Base-by-base conservation (phyloP, 2,797 vertebrate species). In the Psittacula echo region DNA sequence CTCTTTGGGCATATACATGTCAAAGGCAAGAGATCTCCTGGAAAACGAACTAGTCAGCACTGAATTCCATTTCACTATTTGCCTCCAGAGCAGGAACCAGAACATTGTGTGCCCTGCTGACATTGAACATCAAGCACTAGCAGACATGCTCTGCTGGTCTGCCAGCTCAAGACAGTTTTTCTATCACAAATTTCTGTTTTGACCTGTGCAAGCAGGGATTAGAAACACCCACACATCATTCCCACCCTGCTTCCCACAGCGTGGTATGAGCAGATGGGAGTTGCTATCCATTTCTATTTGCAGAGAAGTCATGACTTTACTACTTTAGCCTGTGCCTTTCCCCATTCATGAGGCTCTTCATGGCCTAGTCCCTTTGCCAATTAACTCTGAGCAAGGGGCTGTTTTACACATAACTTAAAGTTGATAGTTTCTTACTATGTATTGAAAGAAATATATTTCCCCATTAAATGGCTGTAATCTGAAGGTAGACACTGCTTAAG, bases 261-360 rank as follows among this genome's bases (percentile, higher is more conserved):
- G 1, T 19, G 7, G n/a, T 66, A 70, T 0, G 2, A 56, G 19
- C 32, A 66, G 32, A 67, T 1, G 2, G 41, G 32, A 66, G 15
- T 5, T 61, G 32, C 24, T 67, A 48, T 0, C 2, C 20, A 11
- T 67, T 87, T 84, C 22, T 50, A 2, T 53, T 47, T 80, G 16
- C 41, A 65, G 42, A 65, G n/a, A 54, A n/a, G 26, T 13, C 23
- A 22, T 7, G 13, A 73, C 11, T 62, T 66, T 13, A 44, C 13
- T 65, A 22, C 29, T 75, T 68, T 27, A n/a, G 56, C 14, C 26
- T 48, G 9, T 30, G 54, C 13, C 23, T 21, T 65, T 72, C 50
- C 17, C 34, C 22, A 37, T 22, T 45, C 34, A 13, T 6, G 7
- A 73, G 12, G 17, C 34, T 73, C 5, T 81, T 48, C 42, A 13